Evolutionary conservation across 2,797 vertebrate genomes (phyloP), one percentile per base, ranked within the genome.

Genomic region (Gallinago nigripennis): DNA sequence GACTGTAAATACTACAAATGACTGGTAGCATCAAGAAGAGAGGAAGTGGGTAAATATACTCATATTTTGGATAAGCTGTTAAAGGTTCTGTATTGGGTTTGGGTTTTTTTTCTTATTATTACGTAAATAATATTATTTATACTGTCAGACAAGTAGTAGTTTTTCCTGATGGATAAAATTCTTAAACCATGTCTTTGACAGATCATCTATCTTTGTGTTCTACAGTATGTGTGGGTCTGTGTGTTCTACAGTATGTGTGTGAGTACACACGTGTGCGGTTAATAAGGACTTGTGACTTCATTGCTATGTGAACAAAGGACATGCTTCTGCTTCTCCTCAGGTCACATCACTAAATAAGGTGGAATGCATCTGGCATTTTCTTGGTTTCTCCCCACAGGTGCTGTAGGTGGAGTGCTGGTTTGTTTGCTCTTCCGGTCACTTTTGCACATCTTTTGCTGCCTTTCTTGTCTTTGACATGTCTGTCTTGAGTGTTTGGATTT

Each of bases 261-360:
- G 41, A 14, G 11, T 35, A 7, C 14, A 4, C 37, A 8, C 17
- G 6, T 35, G 31, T 51, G 41, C 0, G 0, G 15, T 39, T 51
- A 56, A 50, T 72, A 23, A 72, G 45, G 63, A 57, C 54, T 66
- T 72, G 28, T 45, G 79, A 61, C 48, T 53, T 87, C 19, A 24
- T 57, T 76, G 45, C 41, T 4, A 0, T 25, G 33, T 85, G 28
- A 50, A 4, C 50, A 33, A 14, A 37, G 56, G 56, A 50, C 27
- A 12, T 0, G 0, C 5, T 71, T 3, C 21, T 78, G 31, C 20
- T 66, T 71, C 45, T 82, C 6, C 46, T 46, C 37, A 3, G 24
- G 27, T 68, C 30, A 2, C 37, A 6, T 48, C 28, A 11, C 46
- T 76, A 56, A 35, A 57, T 57, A 15, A 51, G 35, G 4, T 69